Evolutionary conservation across 2,888 invertebrate genomes (phyloP), one percentile per base, ranked within the genome.

Genomic region (Scaptodrosophila latifasciaeformis): DNA sequence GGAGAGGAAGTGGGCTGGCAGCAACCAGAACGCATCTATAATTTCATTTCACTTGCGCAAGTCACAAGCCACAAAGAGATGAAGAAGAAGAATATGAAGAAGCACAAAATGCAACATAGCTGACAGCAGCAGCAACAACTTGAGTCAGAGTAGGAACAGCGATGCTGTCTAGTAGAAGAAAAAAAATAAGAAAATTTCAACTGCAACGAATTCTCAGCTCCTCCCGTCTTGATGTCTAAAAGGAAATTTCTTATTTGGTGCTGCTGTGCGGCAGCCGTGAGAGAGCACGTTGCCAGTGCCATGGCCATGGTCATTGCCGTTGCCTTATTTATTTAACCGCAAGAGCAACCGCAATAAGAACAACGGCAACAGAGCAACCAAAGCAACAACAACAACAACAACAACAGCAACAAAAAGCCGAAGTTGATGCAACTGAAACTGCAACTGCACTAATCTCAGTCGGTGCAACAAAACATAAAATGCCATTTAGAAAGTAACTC

Each of bases 281-380:
- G n/a, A n/a, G n/a, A 34, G 9, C 34, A 17, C 37, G 37, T 37
- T 35, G 35, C 35, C 12, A 24, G 3, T 7, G 4, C 24, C 4
- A 7, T 24, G 24, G 24, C 3, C 4, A 24, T 24, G 24, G 24
- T 7, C 13, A 2, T 13, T 35, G 35, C 50, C 65, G 62, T 59
- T 76, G 72, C 63, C 70, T 70, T 74, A 74, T 70, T 74, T 72
- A 72, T 72, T 76, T 76, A 72, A 76, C 76, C 72, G 72, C 76
- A 76, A 76, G 65, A 70, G 60, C 67, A 71, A 76, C 72, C 76
- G 76, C 72, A 74, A 76, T 67, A 76, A 70, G 72, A 72, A 76
- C 76, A 72, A 70, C 71, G 63, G 68, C 66, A 59, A 45, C 51
- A 24, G 39, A 59, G n/a, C 46, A 12, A 27, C 45, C 45, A n/a